These are phyloP conservation scores for Gibbula magus DNA, from an alignment of 2,888 invertebrate genomes.

Conservation along the genomic window DNA sequence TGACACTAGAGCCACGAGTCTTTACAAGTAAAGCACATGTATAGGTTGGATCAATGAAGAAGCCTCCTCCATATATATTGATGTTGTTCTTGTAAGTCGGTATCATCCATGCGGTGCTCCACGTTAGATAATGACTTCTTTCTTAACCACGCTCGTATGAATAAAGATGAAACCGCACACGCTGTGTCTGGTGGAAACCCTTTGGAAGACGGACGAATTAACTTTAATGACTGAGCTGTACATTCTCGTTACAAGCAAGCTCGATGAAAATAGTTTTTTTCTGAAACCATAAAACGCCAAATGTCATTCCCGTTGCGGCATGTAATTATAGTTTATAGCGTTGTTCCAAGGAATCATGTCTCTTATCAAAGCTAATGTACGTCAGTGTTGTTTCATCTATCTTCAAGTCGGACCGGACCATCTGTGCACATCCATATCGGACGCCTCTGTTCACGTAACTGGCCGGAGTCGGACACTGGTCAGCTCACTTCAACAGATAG, in stretches of 20 bases:
- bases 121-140: conserved; percentile 7
- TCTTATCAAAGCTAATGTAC: background rate
- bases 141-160: background rate
- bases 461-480: background rate
- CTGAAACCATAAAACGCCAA: background rate
- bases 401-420: background rate
- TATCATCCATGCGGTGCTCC: background rate
- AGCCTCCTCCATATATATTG: background rate
- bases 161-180: background rate
- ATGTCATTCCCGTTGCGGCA: background rate
- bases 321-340: background rate
- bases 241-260: background rate
- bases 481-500: conserved; percentile 19
- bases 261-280: background rate
- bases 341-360: background rate
- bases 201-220: background rate
- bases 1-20: background rate
- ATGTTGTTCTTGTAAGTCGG: conserved; percentile 6
- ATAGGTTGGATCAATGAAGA: background rate
- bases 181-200: background rate
- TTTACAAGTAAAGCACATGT: background rate
- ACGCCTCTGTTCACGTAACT: conserved; percentile 1
- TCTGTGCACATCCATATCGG: background rate
- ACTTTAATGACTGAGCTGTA: background rate
- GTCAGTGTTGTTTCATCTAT: background rate